Evolutionary conservation across 2,113 vertebrate species (phyloP), one percentile per base, ranked within the genome.

Genomic region (Coptodon bakossiorum): DNA sequence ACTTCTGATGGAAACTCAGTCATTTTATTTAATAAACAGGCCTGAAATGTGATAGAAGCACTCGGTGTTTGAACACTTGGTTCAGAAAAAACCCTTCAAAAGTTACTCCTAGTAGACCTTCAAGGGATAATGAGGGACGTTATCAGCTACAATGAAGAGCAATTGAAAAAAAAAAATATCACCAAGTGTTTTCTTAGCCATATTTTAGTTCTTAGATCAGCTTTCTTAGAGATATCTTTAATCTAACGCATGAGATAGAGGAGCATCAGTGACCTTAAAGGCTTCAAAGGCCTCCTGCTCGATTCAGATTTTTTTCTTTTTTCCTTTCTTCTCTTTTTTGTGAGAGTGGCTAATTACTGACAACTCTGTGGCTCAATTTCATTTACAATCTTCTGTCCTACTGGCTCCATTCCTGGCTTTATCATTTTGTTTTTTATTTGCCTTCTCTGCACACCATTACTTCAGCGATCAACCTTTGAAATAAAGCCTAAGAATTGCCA

Each of bases 211-310:
- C 86, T 91, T 83, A 87, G 50, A 90, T 81, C 61, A 76, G 84
- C 80, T 85, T 94, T 82, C 85, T 83, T 31, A 66, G 86, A 86
- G 81, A 85, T 83, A 5, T 59, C 57, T 61, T 87, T 71, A 79
- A 87, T 88, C 86, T 86, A 88, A 84, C 90, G 76, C 45, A 34
- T 22, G 53, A 82, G 73, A 54, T 43, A 83, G 59, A 61, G 19
- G 53, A 89, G 84, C 84, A 27, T 83, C 82, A 56, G 63, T 53
- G 5, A 83, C 85, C 76, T 83, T 76, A 87, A 81, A 88, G 43
- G 52, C 89, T 61, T 43, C 16, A 24, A 54, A 78, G 71, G 13
- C 36, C 48, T 34, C 17, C 7, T 50, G 89, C 73, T 85, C 71
- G 27, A 68, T 59, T 91, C 78, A 84, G 66, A 50, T 71, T 16